These are phyloP conservation scores for Lepidocolaptes lacrymiger DNA, from an alignment of 2,797 vertebrate species.

Conservation along the genomic window DNA sequence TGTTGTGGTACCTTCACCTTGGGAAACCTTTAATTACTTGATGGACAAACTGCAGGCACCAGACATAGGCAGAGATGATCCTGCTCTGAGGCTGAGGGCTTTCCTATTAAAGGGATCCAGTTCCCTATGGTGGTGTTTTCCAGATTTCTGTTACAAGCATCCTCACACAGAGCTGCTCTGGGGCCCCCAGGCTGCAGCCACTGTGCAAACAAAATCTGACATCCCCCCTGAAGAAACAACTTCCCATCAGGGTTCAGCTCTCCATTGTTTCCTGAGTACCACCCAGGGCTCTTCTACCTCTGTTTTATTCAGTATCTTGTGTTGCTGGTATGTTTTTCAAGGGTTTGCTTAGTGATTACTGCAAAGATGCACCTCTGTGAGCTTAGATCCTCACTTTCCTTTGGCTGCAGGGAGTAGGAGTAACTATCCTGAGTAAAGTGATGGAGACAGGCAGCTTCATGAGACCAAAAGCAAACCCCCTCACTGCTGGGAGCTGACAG, in stretches of 20 bases:
- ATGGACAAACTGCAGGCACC: neutral
- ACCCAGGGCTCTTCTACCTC: neutral
- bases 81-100: neutral
- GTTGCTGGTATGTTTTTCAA: neutral
- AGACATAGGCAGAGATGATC: neutral
- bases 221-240: neutral
- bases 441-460: neutral
- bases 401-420: neutral
- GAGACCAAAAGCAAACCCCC: neutral
- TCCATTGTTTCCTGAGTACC: neutral
- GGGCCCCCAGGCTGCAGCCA: accelerated
- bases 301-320: neutral
- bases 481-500: neutral
- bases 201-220: neutral
- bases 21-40: neutral
- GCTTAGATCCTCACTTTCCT: neutral
- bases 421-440: neutral
- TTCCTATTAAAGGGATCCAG: neutral
- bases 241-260: neutral
- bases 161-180: neutral
- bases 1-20: neutral
- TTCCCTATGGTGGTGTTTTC: neutral
- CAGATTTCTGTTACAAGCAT: neutral
- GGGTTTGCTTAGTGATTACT: neutral
- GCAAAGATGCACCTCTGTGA: neutral